Conservation (phyloP, 2,113 vertebrate species). For the Pseudonaja textilis region DNA sequence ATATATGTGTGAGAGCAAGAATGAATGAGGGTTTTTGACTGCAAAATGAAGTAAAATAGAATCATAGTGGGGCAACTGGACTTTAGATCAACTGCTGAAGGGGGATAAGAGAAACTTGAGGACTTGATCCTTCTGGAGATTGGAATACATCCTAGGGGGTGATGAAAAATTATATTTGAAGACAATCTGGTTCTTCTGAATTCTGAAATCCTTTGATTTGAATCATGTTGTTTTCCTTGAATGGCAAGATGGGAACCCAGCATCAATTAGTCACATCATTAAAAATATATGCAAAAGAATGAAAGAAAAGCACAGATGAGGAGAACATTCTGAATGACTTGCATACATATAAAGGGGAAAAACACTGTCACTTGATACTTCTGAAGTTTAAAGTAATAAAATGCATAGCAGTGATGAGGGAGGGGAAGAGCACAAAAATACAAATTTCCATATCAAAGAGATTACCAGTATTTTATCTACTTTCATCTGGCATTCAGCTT, state of each 20-base stretch:
- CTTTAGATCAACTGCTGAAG: not conserved
- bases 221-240: not conserved
- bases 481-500: not conserved
- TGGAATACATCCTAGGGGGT: not conserved
- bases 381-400: slow-evolving; percentile 18
- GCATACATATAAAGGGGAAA: not conserved
- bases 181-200: not conserved
- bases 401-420: not conserved
- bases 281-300: not conserved
- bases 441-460: slow-evolving; percentile 30
- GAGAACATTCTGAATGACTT: not conserved
- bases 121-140: not conserved
- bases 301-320: not conserved
- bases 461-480: not conserved
- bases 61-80: not conserved
- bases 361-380: slow-evolving; percentile 6
- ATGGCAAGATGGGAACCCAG: not conserved
- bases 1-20: not conserved
- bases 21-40: not conserved
- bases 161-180: not conserved
- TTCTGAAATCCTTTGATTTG: not conserved
- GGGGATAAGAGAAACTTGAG: not conserved
- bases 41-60: not conserved
- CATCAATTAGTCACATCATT: not conserved
- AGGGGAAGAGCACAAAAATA: not conserved